phyloP scores from a whole-genome alignment of 1,140 invertebrate species.

The Protaetia brevitarsis region DNA sequence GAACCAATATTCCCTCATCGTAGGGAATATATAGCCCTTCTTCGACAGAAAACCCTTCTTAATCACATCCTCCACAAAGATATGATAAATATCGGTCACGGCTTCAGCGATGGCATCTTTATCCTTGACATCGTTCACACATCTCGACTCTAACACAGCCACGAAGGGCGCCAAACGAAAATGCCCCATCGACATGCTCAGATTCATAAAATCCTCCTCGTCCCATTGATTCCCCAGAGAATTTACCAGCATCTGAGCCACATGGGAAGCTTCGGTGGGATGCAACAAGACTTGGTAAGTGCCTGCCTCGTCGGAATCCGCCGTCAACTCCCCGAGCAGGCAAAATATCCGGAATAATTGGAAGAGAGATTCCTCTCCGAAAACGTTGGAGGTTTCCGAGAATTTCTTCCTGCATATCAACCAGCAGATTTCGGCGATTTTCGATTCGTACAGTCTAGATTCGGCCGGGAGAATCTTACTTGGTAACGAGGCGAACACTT shows the following conservation, averaged over 20 bases:
- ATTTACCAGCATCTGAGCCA: constrained; percentile 62
- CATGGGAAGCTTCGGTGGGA: constrained; percentile 61
- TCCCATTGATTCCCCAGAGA: constrained; percentile 68
- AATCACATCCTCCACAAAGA: constrained; percentile 77
- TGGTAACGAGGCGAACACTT: constrained; percentile 64
- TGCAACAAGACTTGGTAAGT: constrained; percentile 60
- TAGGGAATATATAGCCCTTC: constrained; percentile 70
- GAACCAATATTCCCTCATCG: constrained; percentile 77
- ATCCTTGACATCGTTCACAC: constrained; percentile 59
- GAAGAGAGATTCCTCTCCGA: constrained; percentile 65
- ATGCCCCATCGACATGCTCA: constrained; percentile 60
- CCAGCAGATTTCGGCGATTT: constrained; percentile 71
- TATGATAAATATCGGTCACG: constrained; percentile 71
- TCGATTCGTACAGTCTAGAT: constrained; percentile 57
- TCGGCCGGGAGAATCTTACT: constrained; percentile 55
- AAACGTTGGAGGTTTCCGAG: constrained; percentile 55
- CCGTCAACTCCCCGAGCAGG: constrained; percentile 65
- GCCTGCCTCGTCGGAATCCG: constrained; percentile 42
- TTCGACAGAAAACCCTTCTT: constrained; percentile 76
- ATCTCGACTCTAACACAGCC: constrained; percentile 69
- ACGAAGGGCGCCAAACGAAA: constrained; percentile 67
- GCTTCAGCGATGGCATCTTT: constrained; percentile 64
- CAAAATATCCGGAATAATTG: constrained; percentile 78
- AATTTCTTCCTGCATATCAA: constrained; percentile 67
- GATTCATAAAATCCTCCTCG: constrained; percentile 60